Base-by-base conservation (phyloP, 2,113 vertebrate genomes). In the Laticauda colubrina region DNA sequence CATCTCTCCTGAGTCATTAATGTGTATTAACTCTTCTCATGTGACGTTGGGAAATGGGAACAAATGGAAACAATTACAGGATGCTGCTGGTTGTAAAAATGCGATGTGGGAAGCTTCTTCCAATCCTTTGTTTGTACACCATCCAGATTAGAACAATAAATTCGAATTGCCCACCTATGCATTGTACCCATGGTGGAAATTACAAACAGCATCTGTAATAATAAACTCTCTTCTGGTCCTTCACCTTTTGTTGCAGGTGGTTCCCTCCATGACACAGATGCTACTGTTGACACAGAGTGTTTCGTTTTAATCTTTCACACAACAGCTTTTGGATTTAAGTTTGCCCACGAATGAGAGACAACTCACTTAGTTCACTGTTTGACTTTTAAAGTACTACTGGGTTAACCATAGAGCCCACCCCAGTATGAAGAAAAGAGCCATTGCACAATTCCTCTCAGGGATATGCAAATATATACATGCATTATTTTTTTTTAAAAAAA, bases 1-100 rank as follows among this genome's bases (percentile, higher is more conserved):
- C 39, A 14, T 53, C 7, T 39, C 54, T 59, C 18, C 39, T 85
- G 12, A 61, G 53, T 15, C 64, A 89, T 20, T 56, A 92, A 45
- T 89, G 21, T 87, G 2, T 26, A 86, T 90, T 90, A 61, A 93
- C 43, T 64, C 55, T 64, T 61, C 43, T 81, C 55, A 43, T 61
- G 55, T 57, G n/a, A 59, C 6, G 5, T 26, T 23, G 81, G 75
- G 75, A n/a, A 85, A 87, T 23, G 48, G 91, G 56, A 87, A 87
- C 29, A 85, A 92, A 86, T 90, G 45, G 88, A 56, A 90, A 86
- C 45, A 90, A 93, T 93, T 61, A 53, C 75, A 86, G 88, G 89
- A 90, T 90, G 86, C 18, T 26, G 26, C 69, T 64, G n/a, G 81
- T 90, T 86, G 81, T 85, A 90, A 93, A 90, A 59, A 61, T 64